Base-by-base conservation (phyloP, 2,113 vertebrate species). In the Conger conger region DNA sequence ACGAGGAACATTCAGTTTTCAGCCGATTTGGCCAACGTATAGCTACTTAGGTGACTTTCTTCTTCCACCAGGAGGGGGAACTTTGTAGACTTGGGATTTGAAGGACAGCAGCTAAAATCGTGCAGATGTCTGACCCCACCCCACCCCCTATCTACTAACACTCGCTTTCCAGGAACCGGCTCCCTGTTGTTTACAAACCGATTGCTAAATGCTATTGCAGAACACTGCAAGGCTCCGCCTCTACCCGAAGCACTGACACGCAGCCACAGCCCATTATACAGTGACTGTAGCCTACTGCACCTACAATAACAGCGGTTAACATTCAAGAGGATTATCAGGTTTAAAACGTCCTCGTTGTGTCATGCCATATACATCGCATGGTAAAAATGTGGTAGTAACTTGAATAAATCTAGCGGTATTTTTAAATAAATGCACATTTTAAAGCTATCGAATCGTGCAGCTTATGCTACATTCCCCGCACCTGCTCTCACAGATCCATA, bases 231-330 rank as follows among this genome's bases (percentile, higher is more conserved):
- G 54, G 37, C 42, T 20, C 54, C 36, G 60, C 57, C 54, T 18
- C 18, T 6, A 11, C 33, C 4, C 33, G 11, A 18, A 63, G 20
- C 9, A 1, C 37, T 15, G 36, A 76, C 73, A 27, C n/a, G n/a
- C n/a, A n/a, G n/a, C n/a, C 27, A 76, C 5, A 42, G 38, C 36
- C 36, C 9, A 9, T 23, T 8, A 40, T 2, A 76, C 86, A 83
- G 82, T 50, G 27, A 81, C 33, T 85, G 54, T 63, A n/a, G n/a
- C n/a, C n/a, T n/a, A 63, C 80, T 50, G 45, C 60, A 76, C 73
- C n/a, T 73, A 11, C 0, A 73, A 11, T 2, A 73, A 73, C 3
- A n/a, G 57, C 3, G 27, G 6, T 20, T 20, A 3, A 63, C 57
- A 63, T 63, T 23, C 18, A 63, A 27, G 57, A 23, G 33, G 33